These are phyloP conservation scores for Albula goreensis DNA, from an alignment of 2,113 vertebrate genomes.

Conservation along the genomic window DNA sequence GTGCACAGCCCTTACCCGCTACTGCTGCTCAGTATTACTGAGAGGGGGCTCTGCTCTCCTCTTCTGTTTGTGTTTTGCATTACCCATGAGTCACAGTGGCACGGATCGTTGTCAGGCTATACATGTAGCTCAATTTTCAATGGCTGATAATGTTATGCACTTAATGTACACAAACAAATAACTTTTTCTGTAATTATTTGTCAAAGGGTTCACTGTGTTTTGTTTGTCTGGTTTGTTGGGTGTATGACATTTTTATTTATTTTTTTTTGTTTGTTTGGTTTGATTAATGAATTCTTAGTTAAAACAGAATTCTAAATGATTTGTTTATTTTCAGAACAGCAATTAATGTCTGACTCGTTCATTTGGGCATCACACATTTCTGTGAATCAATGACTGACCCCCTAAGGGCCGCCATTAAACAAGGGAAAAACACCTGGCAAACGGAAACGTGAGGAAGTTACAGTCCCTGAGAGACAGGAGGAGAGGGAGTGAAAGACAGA, in stretches of 20 bases:
- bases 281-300: slow-evolving; percentile 6
- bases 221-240: slow-evolving; percentile 8
- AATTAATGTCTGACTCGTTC: background rate
- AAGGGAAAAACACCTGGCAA: background rate
- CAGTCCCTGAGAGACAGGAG: background rate
- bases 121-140: background rate
- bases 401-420: slow-evolving; percentile 8
- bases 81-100: background rate
- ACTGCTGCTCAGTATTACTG: background rate
- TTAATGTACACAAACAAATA: slow-evolving; percentile 5
- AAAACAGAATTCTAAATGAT: slow-evolving; percentile 25
- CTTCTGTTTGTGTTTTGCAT: background rate
- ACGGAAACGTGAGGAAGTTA: background rate
- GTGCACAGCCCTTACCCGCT: background rate
- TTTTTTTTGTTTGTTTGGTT: background rate
- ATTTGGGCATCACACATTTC: background rate
- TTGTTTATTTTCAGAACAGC: slow-evolving; percentile 18
- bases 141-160: background rate
- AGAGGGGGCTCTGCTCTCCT: background rate
- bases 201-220: background rate
- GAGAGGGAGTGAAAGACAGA: background rate
- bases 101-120: background rate
- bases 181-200: slow-evolving; percentile 5
- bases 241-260: background rate
- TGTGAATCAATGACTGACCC: background rate